Evolutionary conservation across 35 echinoderm and acorn worm species (phyloP).

Genomic region (Stichopus chloronotus): DNA sequence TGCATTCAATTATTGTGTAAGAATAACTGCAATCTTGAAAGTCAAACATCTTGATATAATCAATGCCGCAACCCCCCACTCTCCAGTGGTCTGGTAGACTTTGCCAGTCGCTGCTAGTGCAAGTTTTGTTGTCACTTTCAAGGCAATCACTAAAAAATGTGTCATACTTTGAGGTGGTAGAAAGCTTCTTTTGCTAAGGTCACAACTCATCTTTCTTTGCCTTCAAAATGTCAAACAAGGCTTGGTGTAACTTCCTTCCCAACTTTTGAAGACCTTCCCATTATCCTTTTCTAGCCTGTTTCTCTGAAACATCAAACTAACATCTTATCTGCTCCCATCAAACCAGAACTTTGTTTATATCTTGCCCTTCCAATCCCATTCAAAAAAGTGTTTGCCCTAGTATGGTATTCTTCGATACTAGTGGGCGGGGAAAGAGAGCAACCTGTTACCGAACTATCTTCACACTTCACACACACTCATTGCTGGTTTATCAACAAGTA

Average conservation of each 20-base stretch:
- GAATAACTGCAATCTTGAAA: too few relatives aligned
- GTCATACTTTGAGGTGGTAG: too few relatives aligned
- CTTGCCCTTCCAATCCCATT: not conserved
- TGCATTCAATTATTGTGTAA: too few relatives aligned
- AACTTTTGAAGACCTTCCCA: not conserved
- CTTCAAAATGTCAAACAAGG: too few relatives aligned
- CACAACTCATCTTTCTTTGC: too few relatives aligned
- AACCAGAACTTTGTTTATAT: not conserved
- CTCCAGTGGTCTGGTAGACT: too few relatives aligned
- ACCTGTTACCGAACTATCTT: not conserved
- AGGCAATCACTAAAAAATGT: too few relatives aligned
- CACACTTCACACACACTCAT: not conserved
- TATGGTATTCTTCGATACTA: not conserved
- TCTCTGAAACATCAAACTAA: not conserved
- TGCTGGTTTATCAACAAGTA: conserved; percentile 9
- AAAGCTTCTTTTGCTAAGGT: too few relatives aligned
- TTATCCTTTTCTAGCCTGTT: not conserved
- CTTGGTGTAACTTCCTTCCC: not conserved
- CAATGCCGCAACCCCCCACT: too few relatives aligned
- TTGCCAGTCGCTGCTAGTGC: too few relatives aligned
- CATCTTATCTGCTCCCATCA: not conserved
- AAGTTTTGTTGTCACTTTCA: too few relatives aligned
- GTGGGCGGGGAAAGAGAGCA: not conserved
- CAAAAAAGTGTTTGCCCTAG: not conserved
- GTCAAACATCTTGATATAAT: too few relatives aligned